Evolutionary conservation across 2,888 invertebrate genomes (phyloP).

Genomic region (Oligia strigilis): DNA sequence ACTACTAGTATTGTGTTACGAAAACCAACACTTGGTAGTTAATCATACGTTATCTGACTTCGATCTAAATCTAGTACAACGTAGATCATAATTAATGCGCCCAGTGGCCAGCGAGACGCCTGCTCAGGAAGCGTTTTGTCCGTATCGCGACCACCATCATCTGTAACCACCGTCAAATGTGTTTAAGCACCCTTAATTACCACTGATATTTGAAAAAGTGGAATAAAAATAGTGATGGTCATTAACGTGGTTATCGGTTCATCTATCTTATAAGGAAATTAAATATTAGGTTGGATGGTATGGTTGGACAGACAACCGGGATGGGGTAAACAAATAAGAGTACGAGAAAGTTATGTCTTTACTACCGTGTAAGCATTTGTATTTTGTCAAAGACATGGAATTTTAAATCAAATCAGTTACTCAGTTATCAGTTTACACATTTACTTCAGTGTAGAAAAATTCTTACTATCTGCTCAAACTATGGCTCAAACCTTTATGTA

Average conservation of each 20-base stretch:
- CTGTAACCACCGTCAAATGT: constrained; percentile 71
- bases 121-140: constrained; percentile 86
- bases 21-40: constrained; percentile 79
- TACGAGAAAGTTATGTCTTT: background rate
- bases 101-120: constrained; percentile 81
- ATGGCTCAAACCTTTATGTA: background rate
- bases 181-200: constrained; percentile 76
- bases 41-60: constrained; percentile 84
- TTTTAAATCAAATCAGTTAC: background rate
- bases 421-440: background rate
- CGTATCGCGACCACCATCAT: constrained; percentile 81
- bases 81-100: constrained; percentile 87
- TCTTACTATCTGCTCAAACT: no score
- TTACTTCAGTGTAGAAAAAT: background rate
- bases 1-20: constrained; percentile 66
- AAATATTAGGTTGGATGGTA: constrained; percentile 23
- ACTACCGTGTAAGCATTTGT: no score
- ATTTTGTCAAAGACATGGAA: background rate
- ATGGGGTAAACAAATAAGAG: constrained; percentile 4
- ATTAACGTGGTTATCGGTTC: constrained; percentile 63
- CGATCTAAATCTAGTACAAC: constrained; percentile 80
- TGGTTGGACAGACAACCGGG: background rate
- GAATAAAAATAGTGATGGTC: constrained; percentile 49
- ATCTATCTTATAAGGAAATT: constrained; percentile 41
- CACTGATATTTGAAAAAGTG: constrained; percentile 65